These are phyloP conservation scores for Argyresthia albistria DNA, from an alignment of 2,888 invertebrate genomes.

Conservation along the genomic window DNA sequence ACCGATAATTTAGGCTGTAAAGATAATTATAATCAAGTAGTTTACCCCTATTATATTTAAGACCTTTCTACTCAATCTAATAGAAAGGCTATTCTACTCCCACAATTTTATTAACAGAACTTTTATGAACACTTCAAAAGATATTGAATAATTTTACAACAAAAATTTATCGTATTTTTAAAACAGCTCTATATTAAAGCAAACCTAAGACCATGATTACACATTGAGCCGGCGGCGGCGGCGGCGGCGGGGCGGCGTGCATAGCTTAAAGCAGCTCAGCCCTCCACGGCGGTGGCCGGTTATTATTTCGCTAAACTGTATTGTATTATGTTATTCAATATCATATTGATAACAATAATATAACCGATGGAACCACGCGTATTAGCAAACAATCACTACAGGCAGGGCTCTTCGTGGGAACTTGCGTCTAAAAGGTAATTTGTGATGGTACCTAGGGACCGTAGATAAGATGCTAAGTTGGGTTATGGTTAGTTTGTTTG, in stretches of 20 bases:
- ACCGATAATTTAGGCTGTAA: no score
- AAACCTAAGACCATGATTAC: constrained; percentile 38
- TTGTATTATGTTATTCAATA: constrained; percentile 17
- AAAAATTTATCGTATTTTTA: neutral
- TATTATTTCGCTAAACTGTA: constrained; percentile 28
- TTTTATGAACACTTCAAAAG: no score
- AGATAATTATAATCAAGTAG: no score
- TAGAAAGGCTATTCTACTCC: no score
- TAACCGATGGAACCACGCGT: constrained; percentile 13
- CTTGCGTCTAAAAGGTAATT: neutral
- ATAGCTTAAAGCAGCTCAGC: constrained; percentile 8
- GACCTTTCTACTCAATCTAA: no score
- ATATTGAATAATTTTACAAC: neutral
- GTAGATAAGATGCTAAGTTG: no score
- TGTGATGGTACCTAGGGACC: no score
- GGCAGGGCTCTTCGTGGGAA: constrained; percentile 13
- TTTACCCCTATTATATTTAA: no score
- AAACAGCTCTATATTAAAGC: constrained; percentile 15
- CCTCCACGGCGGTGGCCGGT: constrained; percentile 11
- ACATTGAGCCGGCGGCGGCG: constrained; percentile 19
- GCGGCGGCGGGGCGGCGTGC: constrained; percentile 8
- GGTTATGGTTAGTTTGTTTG: no score
- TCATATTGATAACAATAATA: constrained; percentile 21
- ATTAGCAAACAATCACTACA: constrained; percentile 13
- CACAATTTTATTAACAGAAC: no score